These are phyloP conservation scores for Pantherophis guttatus DNA, from an alignment of 2,113 vertebrate species.

Conservation along the genomic window DNA sequence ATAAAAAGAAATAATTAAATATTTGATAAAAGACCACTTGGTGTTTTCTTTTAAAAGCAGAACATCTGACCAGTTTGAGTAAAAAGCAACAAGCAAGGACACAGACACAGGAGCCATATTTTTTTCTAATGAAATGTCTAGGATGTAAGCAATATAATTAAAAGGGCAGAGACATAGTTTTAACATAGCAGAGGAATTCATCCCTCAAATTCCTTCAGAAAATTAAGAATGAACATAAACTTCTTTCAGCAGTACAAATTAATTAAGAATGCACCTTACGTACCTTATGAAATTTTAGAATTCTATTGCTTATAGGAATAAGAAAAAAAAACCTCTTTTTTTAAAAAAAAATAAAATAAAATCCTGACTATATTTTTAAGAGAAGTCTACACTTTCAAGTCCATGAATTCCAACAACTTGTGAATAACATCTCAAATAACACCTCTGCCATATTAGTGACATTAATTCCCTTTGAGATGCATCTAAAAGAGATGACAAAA, in stretches of 20 bases:
- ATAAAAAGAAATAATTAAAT: background rate
- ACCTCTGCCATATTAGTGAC: slow-evolving; percentile 12
- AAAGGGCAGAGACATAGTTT: background rate
- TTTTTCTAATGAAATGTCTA: background rate
- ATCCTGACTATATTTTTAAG: slow-evolving; percentile 2
- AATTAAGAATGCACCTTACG: background rate
- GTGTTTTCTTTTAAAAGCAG: background rate
- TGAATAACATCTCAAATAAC: slow-evolving; percentile 13
- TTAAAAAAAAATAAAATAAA: background rate
- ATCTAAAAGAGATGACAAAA: slow-evolving; percentile 17
- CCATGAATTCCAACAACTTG: slow-evolving; percentile 19
- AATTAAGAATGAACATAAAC: background rate
- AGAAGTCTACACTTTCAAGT: slow-evolving; percentile 1
- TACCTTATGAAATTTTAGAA: slow-evolving; percentile 4
- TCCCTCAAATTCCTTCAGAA: background rate
- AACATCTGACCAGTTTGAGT: background rate
- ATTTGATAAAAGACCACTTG: background rate
- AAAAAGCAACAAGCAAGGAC: background rate
- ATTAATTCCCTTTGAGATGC: slow-evolving; percentile 27
- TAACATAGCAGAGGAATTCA: background rate
- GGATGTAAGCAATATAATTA: background rate
- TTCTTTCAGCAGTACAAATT: background rate
- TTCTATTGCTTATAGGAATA: background rate
- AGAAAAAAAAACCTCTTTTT: too few species aligned
- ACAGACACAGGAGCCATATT: background rate